Evolutionary conservation across 1,140 invertebrate genomes (phyloP).

Genomic region (Colletes latitarsis): DNA sequence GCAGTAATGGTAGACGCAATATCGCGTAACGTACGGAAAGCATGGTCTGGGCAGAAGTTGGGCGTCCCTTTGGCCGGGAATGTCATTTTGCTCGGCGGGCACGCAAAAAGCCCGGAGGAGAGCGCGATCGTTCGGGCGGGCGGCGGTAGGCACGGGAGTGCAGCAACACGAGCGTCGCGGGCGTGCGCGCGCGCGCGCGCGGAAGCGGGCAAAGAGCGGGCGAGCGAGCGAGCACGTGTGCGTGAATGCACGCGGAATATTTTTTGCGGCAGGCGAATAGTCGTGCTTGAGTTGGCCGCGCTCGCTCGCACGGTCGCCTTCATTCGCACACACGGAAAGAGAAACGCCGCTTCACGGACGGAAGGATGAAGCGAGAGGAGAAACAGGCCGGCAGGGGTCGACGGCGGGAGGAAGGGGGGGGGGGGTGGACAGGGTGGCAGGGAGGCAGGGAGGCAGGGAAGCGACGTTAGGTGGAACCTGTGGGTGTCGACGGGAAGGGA

Average conservation of each 20-base stretch:
- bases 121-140: neutral
- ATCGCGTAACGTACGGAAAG: neutral
- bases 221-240: constrained; percentile 57
- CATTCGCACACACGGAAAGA: constrained; percentile 57
- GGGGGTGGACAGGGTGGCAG: too few species aligned
- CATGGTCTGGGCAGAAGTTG: constrained; percentile 1
- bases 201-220: neutral
- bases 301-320: constrained; percentile 65
- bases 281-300: constrained; percentile 72
- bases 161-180: constrained; percentile 20
- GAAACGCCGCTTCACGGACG: constrained; percentile 11
- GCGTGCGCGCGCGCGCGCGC: too few species aligned
- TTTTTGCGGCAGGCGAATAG: constrained; percentile 65
- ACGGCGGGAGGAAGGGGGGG: neutral
- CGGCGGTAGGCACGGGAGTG: constrained; percentile 25
- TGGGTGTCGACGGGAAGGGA: constrained; percentile 52
- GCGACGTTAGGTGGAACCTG: constrained; percentile 53
- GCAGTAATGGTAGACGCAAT: too few species aligned
- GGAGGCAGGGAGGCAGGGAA: neutral
- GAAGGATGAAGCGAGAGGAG: neutral
- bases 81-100: constrained; percentile 21
- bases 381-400: neutral
- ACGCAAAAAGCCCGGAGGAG: constrained; percentile 15
- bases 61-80: neutral
- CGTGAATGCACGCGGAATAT: constrained; percentile 70